phyloP scores from a whole-genome alignment of 1,140 invertebrate genomes.

The Drosophila ironensis region DNA sequence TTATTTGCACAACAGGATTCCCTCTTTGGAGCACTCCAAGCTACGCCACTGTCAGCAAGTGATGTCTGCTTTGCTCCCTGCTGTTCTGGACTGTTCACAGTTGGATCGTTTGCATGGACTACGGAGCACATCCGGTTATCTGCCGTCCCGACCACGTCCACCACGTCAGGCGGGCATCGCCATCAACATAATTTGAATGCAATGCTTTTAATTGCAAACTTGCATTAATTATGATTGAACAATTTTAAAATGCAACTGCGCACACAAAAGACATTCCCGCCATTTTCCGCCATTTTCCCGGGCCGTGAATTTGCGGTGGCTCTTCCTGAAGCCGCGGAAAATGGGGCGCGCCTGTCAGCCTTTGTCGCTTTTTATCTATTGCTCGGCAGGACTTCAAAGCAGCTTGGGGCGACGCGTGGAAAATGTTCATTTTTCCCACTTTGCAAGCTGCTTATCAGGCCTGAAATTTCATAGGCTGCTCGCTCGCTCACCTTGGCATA shows the following conservation, averaged over 20 bases:
- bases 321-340: constrained; percentile 11
- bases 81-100: constrained; percentile 17
- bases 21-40: not conserved
- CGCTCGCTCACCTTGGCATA: constrained; percentile 26
- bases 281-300: constrained; percentile 36
- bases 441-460: constrained; percentile 48
- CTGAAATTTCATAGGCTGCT: constrained; percentile 41
- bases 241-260: constrained; percentile 57
- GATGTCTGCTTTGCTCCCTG: too few species aligned
- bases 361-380: constrained; percentile 37
- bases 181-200: constrained; percentile 76
- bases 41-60: constrained; percentile 24
- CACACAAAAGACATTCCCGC: constrained; percentile 40
- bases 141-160: constrained; percentile 8
- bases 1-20: too few species aligned
- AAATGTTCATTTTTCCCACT: constrained; percentile 48
- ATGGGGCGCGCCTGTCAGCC: constrained; percentile 4
- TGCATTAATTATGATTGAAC: constrained; percentile 78
- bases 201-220: constrained; percentile 79
- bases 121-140: constrained; percentile 31
- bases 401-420: constrained; percentile 48
- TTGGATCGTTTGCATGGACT: constrained; percentile 32
- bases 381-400: constrained; percentile 62
- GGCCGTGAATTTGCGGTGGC: constrained; percentile 29
- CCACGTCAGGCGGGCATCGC: constrained; percentile 26